Conservation (phyloP, 2,888 invertebrate species). For the Trimorus sp. region DNA sequence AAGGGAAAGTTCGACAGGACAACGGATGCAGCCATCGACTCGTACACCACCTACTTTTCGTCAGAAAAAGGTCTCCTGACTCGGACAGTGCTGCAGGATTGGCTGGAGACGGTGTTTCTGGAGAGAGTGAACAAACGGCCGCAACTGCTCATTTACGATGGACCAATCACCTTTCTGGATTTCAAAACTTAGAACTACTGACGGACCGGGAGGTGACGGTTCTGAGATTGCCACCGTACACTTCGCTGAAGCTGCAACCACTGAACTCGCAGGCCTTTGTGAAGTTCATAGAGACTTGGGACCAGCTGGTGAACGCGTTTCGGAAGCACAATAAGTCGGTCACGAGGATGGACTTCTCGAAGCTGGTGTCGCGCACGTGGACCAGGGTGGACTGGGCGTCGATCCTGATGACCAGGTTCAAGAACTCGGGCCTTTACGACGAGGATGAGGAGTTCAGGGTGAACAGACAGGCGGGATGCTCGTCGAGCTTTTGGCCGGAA, state of each 20-base stretch:
- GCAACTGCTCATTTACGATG: constrained; percentile 24
- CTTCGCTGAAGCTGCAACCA: constrained; percentile 19
- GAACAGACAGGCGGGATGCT: constrained; percentile 1
- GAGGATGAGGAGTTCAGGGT: not conserved
- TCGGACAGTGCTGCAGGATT: not conserved
- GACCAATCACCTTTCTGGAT: constrained; percentile 3
- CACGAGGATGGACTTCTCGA: not conserved
- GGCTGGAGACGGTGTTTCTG: constrained; percentile 1
- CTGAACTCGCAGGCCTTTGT: not conserved
- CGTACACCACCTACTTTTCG: constrained; percentile 15
- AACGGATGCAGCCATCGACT: not conserved
- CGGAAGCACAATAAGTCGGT: not conserved
- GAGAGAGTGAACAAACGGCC: not conserved
- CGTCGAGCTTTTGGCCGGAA: not conserved
- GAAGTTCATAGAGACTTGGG: not conserved
- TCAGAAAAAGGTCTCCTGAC: constrained; percentile 3
- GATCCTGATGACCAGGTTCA: not conserved
- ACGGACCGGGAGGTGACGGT: not conserved
- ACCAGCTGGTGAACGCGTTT: not conserved
- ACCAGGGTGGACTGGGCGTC: not conserved
- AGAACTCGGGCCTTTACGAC: constrained; percentile 15
- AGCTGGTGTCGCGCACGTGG: not conserved
- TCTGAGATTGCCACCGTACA: constrained; percentile 11
- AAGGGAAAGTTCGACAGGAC: not conserved
- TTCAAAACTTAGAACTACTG: not conserved